Evolutionary conservation across 2,797 vertebrate genomes (phyloP), one percentile per base, ranked within the genome.

Genomic region (Brachyrhaphis roseni): DNA sequence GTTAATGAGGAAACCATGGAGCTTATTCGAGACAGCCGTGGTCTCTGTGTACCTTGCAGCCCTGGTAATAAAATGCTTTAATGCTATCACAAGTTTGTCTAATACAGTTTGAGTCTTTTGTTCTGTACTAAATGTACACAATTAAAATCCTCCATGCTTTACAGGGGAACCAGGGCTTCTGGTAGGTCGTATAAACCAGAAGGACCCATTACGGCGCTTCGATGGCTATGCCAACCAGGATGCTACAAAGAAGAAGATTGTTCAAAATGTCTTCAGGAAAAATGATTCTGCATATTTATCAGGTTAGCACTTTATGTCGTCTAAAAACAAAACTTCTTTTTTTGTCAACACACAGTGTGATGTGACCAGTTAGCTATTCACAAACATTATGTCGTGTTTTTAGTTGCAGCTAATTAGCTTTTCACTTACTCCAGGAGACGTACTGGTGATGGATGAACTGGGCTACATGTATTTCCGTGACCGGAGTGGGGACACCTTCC

Each of bases 391-490:
- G 13, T 59, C 11, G 6, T 12, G 1, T 28, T 64, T 73, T n/a
- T 26, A 5, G 23, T 1, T 12, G 34, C 20, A 78, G 41, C 71
- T 49, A 47, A 59, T 72, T 74, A 49, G 11, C 5, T 36, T 72
- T 66, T 28, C 70, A 8, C 77, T 45, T 53, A 8, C 70, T 4
- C 15, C 76, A 98, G 97, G 97, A 31, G 97, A 98, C 0, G 97
- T 98, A 64, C 85, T 98, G 84, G 97, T 98, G 88, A 98, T 98
- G 97, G 97, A 98, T 1, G 97, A 98, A 0, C 89, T 98, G 26
- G 97, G 97, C 49, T 98, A 98, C 92, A 97, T 98, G 97, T 98
- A 97, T 85, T 98, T 98, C 89, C 94, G 91, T 13, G 97, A 98
- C 80, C 96, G 97, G 0, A 94, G 97, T 0, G 97, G 97, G 3